Evolutionary conservation across 2,113 vertebrate species (phyloP), one percentile per base, ranked within the genome.

Genomic region (Planiliza haematocheilus): DNA sequence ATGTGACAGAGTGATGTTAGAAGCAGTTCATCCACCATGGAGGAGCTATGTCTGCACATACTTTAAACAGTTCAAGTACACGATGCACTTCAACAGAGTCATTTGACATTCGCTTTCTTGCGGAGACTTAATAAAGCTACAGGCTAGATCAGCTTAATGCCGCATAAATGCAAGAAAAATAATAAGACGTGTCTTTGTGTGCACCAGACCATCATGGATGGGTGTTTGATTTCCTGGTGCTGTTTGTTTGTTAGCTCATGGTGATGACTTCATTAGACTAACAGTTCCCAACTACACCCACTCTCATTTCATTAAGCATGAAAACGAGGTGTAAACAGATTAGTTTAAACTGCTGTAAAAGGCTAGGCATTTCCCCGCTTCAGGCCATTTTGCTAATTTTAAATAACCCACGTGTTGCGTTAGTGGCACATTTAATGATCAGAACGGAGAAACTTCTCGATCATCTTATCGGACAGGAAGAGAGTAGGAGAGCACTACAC

Each of bases 1-100:
- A 77, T 12, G 42, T 77, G 77, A 74, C 50, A 49, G 52, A 74
- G 50, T 8, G 69, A 63, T 49, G 12, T 78, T 30, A 68, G 60
- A 60, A 60, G 17, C 45, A 14, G 10, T 38, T 63, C 13, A 34
- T 53, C 20, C 36, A 21, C 63, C 34, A 21, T 13, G 24, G 52
- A 57, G 36, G 21, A 13, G 52, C 64, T 53, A 46, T 52, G 57
- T 73, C 58, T 52, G 58, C 65, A 77, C 52, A 50, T 43, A 24
- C 52, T 80, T 64, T 38, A 8, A 73, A 39, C 66, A n/a, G 6
- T 34, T 38, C 50, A 42, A 58, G 51, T 65, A 38, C 34, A 46
- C 41, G 41, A 43, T 46, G 56, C 10, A 8, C 13, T 24, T 79
- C 41, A 51, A 63, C 57, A 34, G 21, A 63, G 21, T 24, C 11